Conservation (phyloP, 2,888 invertebrate genomes). For the Itoplectis maculator region DNA sequence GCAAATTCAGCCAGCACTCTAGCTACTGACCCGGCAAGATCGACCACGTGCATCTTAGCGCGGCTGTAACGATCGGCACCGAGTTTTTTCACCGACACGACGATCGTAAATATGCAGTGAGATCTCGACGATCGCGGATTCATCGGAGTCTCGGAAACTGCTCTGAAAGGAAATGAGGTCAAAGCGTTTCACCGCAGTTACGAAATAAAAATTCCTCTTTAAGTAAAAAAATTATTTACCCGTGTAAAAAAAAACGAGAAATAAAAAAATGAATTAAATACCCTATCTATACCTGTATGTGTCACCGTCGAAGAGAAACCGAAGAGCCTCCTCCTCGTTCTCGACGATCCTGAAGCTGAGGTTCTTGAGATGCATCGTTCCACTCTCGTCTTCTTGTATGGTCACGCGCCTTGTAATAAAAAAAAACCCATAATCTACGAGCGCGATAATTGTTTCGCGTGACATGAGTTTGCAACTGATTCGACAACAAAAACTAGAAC, state of each 20-base stretch:
- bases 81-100: constrained; percentile 82
- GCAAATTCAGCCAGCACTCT: no score
- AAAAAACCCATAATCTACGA: constrained; percentile 17
- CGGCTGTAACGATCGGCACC: constrained; percentile 80
- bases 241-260: not conserved
- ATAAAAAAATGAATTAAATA: not conserved
- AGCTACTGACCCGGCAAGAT: constrained; percentile 85
- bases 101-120: constrained; percentile 86
- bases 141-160: constrained; percentile 86
- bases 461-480: constrained; percentile 23
- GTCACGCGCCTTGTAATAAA: constrained; percentile 84
- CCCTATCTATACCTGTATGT: constrained; percentile 84
- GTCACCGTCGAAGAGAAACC: constrained; percentile 85
- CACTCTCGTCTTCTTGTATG: constrained; percentile 85
- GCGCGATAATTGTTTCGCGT: constrained; percentile 6
- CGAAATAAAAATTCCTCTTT: not conserved
- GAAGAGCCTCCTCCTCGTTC: constrained; percentile 85
- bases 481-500: constrained; percentile 4
- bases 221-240: no score
- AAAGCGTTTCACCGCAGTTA: not conserved
- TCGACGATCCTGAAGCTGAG: constrained; percentile 84
- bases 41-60: constrained; percentile 86
- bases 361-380: constrained; percentile 85
- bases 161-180: constrained; percentile 80
- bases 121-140: constrained; percentile 86